These are phyloP conservation scores for Chironomus riparius DNA, from an alignment of 2,888 invertebrate genomes.

Conservation along the genomic window DNA sequence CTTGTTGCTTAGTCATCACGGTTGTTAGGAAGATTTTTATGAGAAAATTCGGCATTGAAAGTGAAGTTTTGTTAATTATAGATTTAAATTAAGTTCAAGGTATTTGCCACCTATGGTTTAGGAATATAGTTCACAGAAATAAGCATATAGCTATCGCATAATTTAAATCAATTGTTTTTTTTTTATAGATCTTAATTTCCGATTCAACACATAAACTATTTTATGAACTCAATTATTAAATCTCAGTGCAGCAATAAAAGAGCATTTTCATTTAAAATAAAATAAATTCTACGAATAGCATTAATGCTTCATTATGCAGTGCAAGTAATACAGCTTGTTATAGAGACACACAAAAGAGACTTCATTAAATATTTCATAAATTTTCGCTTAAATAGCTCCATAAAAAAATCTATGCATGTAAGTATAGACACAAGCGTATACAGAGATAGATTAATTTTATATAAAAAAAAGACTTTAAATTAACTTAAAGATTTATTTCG, in stretches of 20 bases:
- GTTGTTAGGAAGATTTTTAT: no score
- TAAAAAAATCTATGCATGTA: not conserved
- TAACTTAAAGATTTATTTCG: not conserved
- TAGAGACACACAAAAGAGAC: not conserved
- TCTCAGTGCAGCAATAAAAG: not conserved
- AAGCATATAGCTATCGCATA: no score
- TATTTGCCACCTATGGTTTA: no score
- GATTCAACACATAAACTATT: not conserved
- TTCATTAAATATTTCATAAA: not conserved
- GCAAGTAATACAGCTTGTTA: not conserved
- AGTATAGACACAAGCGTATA: not conserved
- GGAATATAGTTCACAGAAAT: no score
- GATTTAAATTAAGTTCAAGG: no score
- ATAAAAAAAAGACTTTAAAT: not conserved
- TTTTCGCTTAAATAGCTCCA: not conserved
- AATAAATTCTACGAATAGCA: not conserved
- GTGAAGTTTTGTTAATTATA: no score
- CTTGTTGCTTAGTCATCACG: no score
- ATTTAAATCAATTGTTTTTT: no score
- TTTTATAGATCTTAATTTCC: not conserved
- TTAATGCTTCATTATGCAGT: not conserved
- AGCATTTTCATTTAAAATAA: not conserved
- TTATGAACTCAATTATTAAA: not conserved
- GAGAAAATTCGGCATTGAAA: no score
- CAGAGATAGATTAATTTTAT: not conserved